A percentile compares a stretch with the other conserved stretches of the same genome.
phyloP scores from a whole-genome alignment of 2,797 vertebrate genomes.

The Sebastiscus albofasciatus region DNA sequence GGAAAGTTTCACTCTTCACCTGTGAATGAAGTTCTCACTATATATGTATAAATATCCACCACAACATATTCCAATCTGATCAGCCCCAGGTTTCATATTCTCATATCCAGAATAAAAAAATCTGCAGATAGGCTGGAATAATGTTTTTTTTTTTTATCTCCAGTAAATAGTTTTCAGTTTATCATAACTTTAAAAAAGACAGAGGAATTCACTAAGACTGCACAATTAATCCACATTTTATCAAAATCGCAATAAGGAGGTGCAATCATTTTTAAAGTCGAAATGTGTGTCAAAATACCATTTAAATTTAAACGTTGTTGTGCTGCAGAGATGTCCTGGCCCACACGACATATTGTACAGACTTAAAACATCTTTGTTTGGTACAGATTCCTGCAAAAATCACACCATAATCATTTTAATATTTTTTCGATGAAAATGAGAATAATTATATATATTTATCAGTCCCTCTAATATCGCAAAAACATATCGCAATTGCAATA shows the following conservation, averaged over 20 bases:
- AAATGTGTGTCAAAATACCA: no score
- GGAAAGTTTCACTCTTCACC: neutral
- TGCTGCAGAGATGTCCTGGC: no score
- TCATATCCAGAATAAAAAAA: neutral
- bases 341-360: no score
- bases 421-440: no score
- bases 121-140: neutral
- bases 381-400: no score
- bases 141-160: neutral
- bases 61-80: neutral
- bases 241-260: accelerated
- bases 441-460: no score
- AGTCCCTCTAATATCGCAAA: no score
- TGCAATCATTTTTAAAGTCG: accelerated
- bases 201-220: neutral
- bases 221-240: no score
- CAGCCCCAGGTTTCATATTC: neutral
- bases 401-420: no score
- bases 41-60: neutral
- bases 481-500: no score
- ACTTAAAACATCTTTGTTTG: no score
- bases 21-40: constrained; percentile 21
- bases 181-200: neutral
- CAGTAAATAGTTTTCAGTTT: neutral
- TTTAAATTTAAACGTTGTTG: no score